Evolutionary conservation across 2,113 vertebrate genomes (phyloP).

Genomic region (Sceloporus tristichus): DNA sequence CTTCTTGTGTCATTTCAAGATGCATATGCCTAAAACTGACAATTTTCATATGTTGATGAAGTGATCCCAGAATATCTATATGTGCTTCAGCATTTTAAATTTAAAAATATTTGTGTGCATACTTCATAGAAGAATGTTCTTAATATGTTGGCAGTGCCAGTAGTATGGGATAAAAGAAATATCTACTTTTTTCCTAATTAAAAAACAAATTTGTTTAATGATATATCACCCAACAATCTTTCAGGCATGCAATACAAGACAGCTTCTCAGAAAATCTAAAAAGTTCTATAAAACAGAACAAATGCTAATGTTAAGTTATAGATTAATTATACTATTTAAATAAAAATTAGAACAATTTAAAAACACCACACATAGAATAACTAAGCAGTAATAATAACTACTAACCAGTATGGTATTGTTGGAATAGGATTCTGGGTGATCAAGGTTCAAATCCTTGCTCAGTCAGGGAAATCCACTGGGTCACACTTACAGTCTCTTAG

Average conservation of each 20-base stretch:
- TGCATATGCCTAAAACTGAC: not conserved
- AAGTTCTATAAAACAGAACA: too few relatives aligned
- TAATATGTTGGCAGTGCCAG: not conserved
- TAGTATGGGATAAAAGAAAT: not conserved
- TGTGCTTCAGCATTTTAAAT: not conserved
- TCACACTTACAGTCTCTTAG: too few relatives aligned
- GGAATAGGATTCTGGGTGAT: too few relatives aligned
- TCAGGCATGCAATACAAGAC: not conserved
- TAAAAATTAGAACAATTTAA: too few relatives aligned
- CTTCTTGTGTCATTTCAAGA: not conserved
- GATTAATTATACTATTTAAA: too few relatives aligned
- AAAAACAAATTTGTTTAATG: not conserved
- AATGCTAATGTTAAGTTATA: too few relatives aligned
- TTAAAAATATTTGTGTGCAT: conserved; percentile 31
- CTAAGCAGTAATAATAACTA: too few relatives aligned
- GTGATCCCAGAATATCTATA: not conserved
- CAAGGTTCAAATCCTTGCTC: too few relatives aligned
- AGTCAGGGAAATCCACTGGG: too few relatives aligned
- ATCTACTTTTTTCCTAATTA: not conserved
- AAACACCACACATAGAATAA: too few relatives aligned
- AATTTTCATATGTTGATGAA: not conserved
- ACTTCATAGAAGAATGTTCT: not conserved
- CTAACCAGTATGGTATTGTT: too few relatives aligned
- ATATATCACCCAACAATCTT: not conserved
- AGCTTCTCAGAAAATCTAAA: too few relatives aligned